Percentiles rank a stretch among this genome's conserved stretches.
Evolutionary conservation across 2,797 vertebrate species (phyloP).

Genomic region (Dermochelys coriacea): DNA sequence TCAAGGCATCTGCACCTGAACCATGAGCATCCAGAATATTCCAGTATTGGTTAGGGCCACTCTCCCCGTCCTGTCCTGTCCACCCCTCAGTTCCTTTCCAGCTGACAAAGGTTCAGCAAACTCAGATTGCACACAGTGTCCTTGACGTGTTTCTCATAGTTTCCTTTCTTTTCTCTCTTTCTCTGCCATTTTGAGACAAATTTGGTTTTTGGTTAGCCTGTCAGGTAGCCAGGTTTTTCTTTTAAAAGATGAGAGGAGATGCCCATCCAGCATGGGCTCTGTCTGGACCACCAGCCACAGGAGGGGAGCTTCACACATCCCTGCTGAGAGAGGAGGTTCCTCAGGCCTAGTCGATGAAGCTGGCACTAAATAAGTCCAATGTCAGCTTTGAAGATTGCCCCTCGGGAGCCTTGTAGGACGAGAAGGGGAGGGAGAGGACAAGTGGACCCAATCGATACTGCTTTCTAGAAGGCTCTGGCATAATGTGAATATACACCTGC

Average conservation of each 20-base stretch:
- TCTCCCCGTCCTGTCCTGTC: neutral
- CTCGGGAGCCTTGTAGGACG: no score
- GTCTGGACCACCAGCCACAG: neutral
- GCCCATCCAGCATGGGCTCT: neutral
- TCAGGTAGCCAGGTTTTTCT: neutral
- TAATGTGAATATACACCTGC: neutral
- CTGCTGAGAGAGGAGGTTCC: neutral
- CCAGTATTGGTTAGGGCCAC: neutral
- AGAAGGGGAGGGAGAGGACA: neutral
- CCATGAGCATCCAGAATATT: neutral
- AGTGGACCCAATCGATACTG: neutral
- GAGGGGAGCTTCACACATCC: neutral
- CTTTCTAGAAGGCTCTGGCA: neutral
- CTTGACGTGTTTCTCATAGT: neutral
- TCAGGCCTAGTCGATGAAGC: neutral
- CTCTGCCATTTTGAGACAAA: neutral
- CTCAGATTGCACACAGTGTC: neutral
- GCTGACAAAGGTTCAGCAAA: neutral
- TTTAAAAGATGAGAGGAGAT: neutral
- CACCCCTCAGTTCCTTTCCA: no score
- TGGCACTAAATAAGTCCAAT: neutral
- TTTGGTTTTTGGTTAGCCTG: neutral
- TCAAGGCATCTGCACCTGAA: neutral
- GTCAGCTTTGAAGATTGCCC: neutral
- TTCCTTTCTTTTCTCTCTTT: neutral